phyloP scores from a whole-genome alignment of 30 jellyfish, hydroid and myxozoan genomes.

The Mastigias papua region DNA sequence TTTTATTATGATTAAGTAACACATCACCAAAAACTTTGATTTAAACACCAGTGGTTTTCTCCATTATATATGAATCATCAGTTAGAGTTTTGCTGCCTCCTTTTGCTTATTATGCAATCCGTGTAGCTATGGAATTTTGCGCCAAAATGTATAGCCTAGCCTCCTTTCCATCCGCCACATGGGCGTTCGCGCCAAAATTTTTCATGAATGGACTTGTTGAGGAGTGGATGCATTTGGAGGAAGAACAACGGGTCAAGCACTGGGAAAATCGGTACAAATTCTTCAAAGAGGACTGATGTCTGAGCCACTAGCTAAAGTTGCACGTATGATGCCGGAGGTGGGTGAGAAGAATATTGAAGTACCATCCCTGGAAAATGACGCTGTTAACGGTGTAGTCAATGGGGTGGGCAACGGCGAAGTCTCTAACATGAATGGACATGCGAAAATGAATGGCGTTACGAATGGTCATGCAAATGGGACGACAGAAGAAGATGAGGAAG shows the following conservation, averaged over 20 bases:
- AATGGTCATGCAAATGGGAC: conserved; percentile 4
- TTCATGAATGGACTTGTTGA: too few relatives aligned
- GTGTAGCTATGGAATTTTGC: too few relatives aligned
- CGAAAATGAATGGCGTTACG: neutral
- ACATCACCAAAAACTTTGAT: too few relatives aligned
- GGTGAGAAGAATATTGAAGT: neutral
- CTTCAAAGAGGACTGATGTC: conserved; percentile 24
- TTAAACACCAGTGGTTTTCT: too few relatives aligned
- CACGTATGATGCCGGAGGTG: conserved; percentile 45
- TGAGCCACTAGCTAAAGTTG: conserved; percentile 50
- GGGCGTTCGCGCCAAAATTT: neutral
- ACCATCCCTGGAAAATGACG: neutral
- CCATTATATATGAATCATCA: too few relatives aligned
- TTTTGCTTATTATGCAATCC: too few relatives aligned
- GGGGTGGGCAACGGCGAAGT: neutral
- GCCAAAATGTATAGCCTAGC: too few relatives aligned
- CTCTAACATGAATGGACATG: neutral
- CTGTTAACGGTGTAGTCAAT: neutral
- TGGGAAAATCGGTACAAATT: neutral
- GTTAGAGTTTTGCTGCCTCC: too few relatives aligned
- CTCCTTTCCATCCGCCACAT: too few relatives aligned
- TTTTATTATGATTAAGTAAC: too few relatives aligned
- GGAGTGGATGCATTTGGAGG: neutral
- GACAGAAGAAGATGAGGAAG: neutral
- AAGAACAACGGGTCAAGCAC: conserved; percentile 34